Evolutionary conservation across 2,888 invertebrate species (phyloP).

Genomic region (Drosophila picticornis): DNA sequence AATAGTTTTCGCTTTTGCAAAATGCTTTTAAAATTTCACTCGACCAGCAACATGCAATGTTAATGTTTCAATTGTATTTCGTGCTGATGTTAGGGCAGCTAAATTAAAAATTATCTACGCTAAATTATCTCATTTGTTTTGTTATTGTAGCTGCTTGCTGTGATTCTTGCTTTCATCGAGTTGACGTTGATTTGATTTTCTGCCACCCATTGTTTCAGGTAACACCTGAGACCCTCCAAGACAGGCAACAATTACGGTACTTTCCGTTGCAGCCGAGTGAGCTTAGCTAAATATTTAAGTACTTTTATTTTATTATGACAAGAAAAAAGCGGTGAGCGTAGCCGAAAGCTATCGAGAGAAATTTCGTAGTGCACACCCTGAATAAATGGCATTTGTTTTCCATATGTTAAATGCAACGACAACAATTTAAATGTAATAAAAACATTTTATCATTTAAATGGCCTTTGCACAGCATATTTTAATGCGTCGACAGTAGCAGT

Average conservation of each 20-base stretch:
- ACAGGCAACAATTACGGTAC: slow-evolving; percentile 50
- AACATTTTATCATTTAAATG: slow-evolving; percentile 38
- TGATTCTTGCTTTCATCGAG: slow-evolving; percentile 54
- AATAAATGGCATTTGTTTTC: slow-evolving; percentile 47
- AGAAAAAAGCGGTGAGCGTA: slow-evolving; percentile 40
- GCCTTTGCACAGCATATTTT: slow-evolving; percentile 36
- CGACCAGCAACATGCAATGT: slow-evolving; percentile 54
- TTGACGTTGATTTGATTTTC: slow-evolving; percentile 41
- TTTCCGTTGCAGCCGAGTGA: slow-evolving; percentile 66
- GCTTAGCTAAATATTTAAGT: slow-evolving; percentile 53
- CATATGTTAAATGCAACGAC: slow-evolving; percentile 31
- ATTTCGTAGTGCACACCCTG: slow-evolving; percentile 14
- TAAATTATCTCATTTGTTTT: slow-evolving; percentile 50
- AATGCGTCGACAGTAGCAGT: slow-evolving; percentile 32
- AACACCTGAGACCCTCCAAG: slow-evolving; percentile 28
- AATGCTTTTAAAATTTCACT: slow-evolving; percentile 47
- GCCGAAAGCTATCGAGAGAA: slow-evolving; percentile 33
- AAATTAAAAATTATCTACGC: slow-evolving; percentile 65
- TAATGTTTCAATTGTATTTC: slow-evolving; percentile 49
- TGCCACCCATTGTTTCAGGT: slow-evolving; percentile 55
- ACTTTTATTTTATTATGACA: slow-evolving; percentile 46
- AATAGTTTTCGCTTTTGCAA: slow-evolving; percentile 67
- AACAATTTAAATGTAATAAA: slow-evolving; percentile 41
- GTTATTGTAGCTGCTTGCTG: slow-evolving; percentile 15
- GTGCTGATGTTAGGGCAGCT: slow-evolving; percentile 36